Evolutionary conservation across 2,888 invertebrate species (phyloP).

Genomic region (Harpalus rubripes): DNA sequence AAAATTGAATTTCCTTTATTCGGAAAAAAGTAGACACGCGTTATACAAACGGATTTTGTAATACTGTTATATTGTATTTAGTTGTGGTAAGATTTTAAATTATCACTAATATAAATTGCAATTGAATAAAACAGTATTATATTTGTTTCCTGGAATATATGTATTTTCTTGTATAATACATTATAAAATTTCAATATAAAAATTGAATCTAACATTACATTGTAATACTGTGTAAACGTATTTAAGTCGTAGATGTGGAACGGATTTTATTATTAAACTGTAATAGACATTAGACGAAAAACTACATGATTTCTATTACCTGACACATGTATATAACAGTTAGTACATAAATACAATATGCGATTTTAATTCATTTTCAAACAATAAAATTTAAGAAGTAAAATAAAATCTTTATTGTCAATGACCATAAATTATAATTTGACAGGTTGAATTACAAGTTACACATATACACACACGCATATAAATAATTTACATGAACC

Average conservation of each 20-base stretch:
- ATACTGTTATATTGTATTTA: no score
- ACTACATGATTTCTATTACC: no score
- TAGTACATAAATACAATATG: not conserved
- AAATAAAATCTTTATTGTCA: not conserved
- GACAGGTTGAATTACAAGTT: not conserved
- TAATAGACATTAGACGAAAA: not conserved
- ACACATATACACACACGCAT: not conserved
- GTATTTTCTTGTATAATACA: no score
- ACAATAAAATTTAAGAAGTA: not conserved
- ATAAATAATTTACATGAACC: constrained; percentile 21
- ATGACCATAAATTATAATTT: not conserved
- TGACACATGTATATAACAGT: no score
- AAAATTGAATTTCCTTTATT: no score
- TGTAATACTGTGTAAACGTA: not conserved
- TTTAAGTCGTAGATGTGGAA: not conserved
- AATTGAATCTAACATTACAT: not conserved
- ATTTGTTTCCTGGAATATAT: no score
- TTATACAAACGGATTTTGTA: no score
- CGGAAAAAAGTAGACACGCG: no score
- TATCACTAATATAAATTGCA: no score
- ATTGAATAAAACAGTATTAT: no score
- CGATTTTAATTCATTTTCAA: not conserved
- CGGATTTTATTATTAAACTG: not conserved
- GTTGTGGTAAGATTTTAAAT: no score
- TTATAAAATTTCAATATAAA: no score